Base-by-base conservation (phyloP, 2,113 vertebrate species). In the Aspiorhynchus laticeps region DNA sequence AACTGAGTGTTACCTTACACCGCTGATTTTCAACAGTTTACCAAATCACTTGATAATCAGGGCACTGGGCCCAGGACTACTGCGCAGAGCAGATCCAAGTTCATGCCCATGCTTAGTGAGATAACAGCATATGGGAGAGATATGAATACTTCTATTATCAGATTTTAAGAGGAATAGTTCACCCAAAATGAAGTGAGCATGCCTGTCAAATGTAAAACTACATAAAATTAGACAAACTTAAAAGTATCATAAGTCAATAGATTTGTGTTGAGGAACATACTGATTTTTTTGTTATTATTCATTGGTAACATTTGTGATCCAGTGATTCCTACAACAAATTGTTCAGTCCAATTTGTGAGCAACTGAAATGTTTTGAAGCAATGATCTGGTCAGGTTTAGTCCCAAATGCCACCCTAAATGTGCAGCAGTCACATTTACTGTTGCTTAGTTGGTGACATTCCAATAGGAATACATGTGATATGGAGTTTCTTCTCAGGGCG, bases 11-110 rank as follows among this genome's bases (percentile, higher is more conserved):
- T 83, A 53, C 48, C 21, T 84, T 38, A 41, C 67, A 26, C 46
- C 14, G 4, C 48, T 59, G 48, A 74, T 84, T 56, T 73, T 75
- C 14, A 84, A 84, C 48, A 75, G 51, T 59, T 84, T 59, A 56
- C 2, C 69, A 26, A 84, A 74, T 73, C 14, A 38, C 12, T 73
- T 74, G 7, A 38, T 71, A 73, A 56, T 53, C 19, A 53, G 67
- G 46, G 43, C 33, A n/a, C 21, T 0, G 12, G 53, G 78, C 78
- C 78, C 31, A 80, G 33, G 12, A 14, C 48, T 84, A 74, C 82
- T 74, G 82, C 7, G 2, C 65, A 74, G 48, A 26, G 21, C 67
- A 3, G 4, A 17, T 38, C 9, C 81, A 82, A 46, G 61, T 46
- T 21, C n/a, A 65, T 65, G 38, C 56, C 56, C 48, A 24, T 4